Conservation (phyloP, 2,797 vertebrate species). For the Crocodylus rhombifer region DNA sequence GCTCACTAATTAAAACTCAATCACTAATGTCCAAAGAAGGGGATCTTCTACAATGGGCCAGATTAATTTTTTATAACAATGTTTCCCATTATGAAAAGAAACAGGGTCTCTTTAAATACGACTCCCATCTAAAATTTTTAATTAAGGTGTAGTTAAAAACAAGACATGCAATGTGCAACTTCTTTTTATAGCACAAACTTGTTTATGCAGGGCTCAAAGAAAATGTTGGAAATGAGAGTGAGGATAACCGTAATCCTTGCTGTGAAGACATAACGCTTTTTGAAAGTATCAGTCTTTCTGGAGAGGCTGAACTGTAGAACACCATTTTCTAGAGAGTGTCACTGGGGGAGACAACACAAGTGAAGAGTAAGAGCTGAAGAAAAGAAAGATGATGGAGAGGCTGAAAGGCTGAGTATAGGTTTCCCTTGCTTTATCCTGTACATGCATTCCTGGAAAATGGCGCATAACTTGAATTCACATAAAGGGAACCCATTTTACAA, state of each 20-base stretch:
- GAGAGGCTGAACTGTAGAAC: neutral
- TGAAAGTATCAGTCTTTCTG: neutral
- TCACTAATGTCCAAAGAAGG: neutral
- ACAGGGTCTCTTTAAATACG: neutral
- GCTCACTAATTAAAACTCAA: slow-evolving; percentile 1
- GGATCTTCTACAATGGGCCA: neutral
- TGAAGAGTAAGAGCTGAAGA: neutral
- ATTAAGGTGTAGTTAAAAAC: neutral
- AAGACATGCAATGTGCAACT: neutral
- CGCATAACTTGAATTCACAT: too few relatives aligned
- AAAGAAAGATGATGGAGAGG: neutral
- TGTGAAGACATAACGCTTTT: neutral
- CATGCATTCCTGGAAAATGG: too few relatives aligned
- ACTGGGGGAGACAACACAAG: neutral
- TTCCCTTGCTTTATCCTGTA: too few relatives aligned
- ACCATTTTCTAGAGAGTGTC: fast-evolving
- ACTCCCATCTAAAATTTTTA: neutral
- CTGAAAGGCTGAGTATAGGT: neutral
- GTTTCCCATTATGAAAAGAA: neutral
- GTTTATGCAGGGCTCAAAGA: neutral
- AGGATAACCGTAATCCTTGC: neutral
- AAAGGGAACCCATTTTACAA: too few relatives aligned
- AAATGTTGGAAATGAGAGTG: neutral
- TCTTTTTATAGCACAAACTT: neutral
- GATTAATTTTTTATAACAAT: neutral